Percentiles rank a stretch among this genome's conserved stretches.
Conservation (phyloP, 2,888 invertebrate genomes). For the Perizoma affinitatum region DNA sequence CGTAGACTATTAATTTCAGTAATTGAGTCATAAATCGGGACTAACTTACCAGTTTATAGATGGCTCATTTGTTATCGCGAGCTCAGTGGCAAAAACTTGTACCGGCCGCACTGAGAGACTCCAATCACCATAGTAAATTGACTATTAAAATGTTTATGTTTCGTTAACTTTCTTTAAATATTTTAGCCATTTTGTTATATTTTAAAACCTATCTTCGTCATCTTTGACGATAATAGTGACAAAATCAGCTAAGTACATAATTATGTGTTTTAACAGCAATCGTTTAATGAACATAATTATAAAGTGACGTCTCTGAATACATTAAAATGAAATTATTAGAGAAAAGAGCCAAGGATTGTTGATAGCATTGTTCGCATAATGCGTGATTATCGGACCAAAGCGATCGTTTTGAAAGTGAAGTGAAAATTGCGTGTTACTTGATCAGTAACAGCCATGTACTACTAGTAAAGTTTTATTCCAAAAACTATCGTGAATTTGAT, state of each 20-base stretch:
- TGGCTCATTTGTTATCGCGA: conserved; percentile 27
- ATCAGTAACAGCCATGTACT: conserved; percentile 29
- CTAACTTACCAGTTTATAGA: conserved; percentile 32
- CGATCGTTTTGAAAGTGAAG: conserved; percentile 47
- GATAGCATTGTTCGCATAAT: no score
- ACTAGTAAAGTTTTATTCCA: no score
- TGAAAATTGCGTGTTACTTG: conserved; percentile 44
- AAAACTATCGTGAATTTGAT: no score
- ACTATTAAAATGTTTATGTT: conserved; percentile 25
- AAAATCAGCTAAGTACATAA: no score
- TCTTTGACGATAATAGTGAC: no score
- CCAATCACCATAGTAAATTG: conserved; percentile 1
- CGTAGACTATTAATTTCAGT: conserved; percentile 35
- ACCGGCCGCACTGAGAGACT: background rate
- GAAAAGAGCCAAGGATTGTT: conserved; percentile 45
- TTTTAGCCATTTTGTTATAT: no score
- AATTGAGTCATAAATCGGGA: conserved; percentile 33
- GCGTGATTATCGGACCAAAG: conserved; percentile 42
- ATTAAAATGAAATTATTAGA: conserved; percentile 29
- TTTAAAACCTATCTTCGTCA: no score
- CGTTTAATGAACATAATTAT: no score
- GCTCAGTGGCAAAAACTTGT: conserved; percentile 21
- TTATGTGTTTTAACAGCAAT: no score
- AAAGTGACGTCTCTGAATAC: no score
- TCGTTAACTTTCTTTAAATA: no score